Percentiles rank a stretch among this genome's conserved stretches.
These are phyloP conservation scores for Lampropteryx suffumata DNA, from an alignment of 2,888 invertebrate species.

Conservation along the genomic window DNA sequence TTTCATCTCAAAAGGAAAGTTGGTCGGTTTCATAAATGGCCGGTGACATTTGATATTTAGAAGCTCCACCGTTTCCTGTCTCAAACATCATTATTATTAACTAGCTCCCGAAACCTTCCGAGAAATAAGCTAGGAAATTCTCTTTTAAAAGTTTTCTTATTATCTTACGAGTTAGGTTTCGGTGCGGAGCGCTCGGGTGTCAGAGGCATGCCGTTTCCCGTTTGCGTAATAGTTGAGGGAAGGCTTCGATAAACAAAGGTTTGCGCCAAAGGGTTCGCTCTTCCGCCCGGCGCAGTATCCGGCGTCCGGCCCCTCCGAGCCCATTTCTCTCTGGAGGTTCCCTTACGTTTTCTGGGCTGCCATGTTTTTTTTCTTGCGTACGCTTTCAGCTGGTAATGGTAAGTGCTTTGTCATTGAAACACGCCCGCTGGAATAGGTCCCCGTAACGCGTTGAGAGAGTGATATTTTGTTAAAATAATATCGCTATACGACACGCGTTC, in stretches of 20 bases:
- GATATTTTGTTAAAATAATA: slow-evolving; percentile 25
- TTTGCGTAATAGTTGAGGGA: slow-evolving; percentile 53
- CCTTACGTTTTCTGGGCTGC: slow-evolving; percentile 16
- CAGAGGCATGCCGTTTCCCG: slow-evolving; percentile 45
- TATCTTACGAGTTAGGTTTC: slow-evolving; percentile 29
- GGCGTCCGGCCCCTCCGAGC: slow-evolving; percentile 31
- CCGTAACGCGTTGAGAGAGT: slow-evolving; percentile 20
- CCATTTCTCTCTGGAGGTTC: slow-evolving; percentile 41
- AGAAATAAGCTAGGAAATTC: slow-evolving; percentile 22
- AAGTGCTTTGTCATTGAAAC: slow-evolving; percentile 50
- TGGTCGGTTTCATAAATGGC: slow-evolving; percentile 21
- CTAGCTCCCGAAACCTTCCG: slow-evolving; percentile 18
- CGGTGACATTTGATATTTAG: slow-evolving; percentile 31
- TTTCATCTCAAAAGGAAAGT: slow-evolving; percentile 26
- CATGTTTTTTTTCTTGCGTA: slow-evolving; percentile 46
- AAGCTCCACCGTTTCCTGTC: slow-evolving; percentile 17
- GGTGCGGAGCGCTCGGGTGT: slow-evolving; percentile 27
- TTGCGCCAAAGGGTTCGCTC: slow-evolving; percentile 67
- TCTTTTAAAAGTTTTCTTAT: slow-evolving; percentile 35
- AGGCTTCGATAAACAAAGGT: slow-evolving; percentile 67
- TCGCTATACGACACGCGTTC: slow-evolving; percentile 16
- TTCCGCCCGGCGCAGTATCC: slow-evolving; percentile 73
- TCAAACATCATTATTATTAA: slow-evolving; percentile 27
- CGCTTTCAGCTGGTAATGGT: slow-evolving; percentile 50
- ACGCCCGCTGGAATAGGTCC: slow-evolving; percentile 22